Base-by-base conservation (phyloP, 1,140 invertebrate species). In the Stratiolaelaps scimitus region DNA sequence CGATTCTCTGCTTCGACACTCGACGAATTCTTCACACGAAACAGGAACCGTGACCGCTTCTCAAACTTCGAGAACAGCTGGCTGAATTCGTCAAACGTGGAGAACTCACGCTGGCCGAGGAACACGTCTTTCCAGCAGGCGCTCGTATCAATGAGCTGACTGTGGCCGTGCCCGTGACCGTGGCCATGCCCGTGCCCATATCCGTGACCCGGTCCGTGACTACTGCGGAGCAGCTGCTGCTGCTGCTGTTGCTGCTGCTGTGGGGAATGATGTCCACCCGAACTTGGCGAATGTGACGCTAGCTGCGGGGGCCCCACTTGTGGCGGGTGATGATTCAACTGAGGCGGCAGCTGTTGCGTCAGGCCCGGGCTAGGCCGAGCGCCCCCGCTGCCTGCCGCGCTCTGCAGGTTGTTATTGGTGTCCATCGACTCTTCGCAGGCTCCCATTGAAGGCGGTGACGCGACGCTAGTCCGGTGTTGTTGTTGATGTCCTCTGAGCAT, bases 391-490 rank as follows among this genome's bases (percentile, higher is more conserved):
- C 15, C 34, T 34, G 53, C 53, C 34, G 53, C 53, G 53, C 34
- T 60, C 17, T 60, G 53, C 53, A 60, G 53, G 53, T 60, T 60
- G 53, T 60, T 60, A 34, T 60, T 60, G 26, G 53, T 29, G 23
- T 60, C 53, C 53, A 60, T 60, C 53, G 53, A 60, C 53, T 60
- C 53, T 26, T 60, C 53, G 34, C 53, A 60, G 53, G 53, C 53
- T 60, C 53, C 53, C 53, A 60, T 60, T 60, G 53, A 60, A 60
- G 53, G 53, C 53, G 53, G 53, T 60, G 53, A 60, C 26, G 53
- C 15, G 26, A 23, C 13, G 53, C 26, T 60, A 40, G 34, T 40
- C 34, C 4, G 34, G 10, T 40, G 34, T 4, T 40, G 34, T 40
- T 40, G 34, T 40, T 40, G 34, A 29, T 60, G 53, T 29, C 53